A percentile compares a stretch with the other conserved stretches of the same genome.
Conservation (phyloP, 2,888 invertebrate genomes). For the Acronicta alni region DNA sequence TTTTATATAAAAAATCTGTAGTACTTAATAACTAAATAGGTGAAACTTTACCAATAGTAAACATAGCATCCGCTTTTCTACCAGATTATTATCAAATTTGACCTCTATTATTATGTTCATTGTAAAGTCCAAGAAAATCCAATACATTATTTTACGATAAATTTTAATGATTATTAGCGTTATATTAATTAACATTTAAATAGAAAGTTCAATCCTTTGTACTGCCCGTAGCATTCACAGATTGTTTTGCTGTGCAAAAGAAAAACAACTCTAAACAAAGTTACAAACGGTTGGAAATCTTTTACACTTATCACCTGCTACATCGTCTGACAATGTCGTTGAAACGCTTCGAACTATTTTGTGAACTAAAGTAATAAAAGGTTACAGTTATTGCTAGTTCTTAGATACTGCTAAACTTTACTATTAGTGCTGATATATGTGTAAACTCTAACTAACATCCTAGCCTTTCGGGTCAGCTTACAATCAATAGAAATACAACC, state of each 20-base stretch:
- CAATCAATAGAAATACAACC: too few species aligned
- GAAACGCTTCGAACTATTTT: constrained; percentile 34
- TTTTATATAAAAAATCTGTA: too few species aligned
- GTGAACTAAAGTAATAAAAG: constrained; percentile 45
- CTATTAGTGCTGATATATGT: constrained; percentile 15
- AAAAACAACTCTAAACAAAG: constrained; percentile 37
- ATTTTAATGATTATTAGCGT: neutral
- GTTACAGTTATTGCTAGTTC: constrained; percentile 13
- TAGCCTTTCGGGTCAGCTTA: too few species aligned
- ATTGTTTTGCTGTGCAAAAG: constrained; percentile 14
- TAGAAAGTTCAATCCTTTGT: neutral
- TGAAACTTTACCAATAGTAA: too few species aligned
- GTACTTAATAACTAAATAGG: too few species aligned
- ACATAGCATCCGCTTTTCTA: too few species aligned
- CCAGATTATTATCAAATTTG: too few species aligned
- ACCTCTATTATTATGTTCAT: too few species aligned
- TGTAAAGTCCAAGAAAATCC: too few species aligned
- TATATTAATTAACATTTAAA: neutral
- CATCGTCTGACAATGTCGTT: constrained; percentile 28
- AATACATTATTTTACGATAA: too few species aligned
- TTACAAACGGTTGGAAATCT: constrained; percentile 33
- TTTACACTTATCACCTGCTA: constrained; percentile 29
- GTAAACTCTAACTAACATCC: constrained; percentile 13
- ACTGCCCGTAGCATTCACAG: neutral
- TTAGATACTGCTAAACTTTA: constrained; percentile 32